Conservation (phyloP, 2,888 invertebrate genomes). For the Drosophila stalkeri region DNA sequence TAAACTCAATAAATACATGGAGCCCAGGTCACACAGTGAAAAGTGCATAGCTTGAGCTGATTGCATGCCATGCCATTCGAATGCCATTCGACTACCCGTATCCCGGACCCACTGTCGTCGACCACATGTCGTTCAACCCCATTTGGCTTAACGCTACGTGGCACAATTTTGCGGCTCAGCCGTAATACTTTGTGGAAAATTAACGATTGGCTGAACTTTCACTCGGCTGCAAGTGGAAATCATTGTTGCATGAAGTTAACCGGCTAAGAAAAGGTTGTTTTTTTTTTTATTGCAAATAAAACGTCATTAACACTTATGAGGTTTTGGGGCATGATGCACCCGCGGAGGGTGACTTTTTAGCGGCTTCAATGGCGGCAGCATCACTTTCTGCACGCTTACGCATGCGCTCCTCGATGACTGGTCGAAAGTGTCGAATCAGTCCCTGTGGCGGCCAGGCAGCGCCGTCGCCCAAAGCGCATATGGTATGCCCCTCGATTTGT, state of each 20-base stretch:
- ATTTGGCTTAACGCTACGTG: constrained; percentile 61
- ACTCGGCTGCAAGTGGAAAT: constrained; percentile 52
- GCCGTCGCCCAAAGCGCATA: constrained; percentile 98
- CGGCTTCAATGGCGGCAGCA: not conserved
- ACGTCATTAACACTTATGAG: constrained; percentile 16
- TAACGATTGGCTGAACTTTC: constrained; percentile 73
- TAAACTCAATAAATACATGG: not conserved
- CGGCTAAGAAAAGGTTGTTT: constrained; percentile 11
- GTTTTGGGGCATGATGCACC: not conserved
- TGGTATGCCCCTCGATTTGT: constrained; percentile 99
- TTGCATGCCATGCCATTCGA: not conserved
- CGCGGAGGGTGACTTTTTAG: not conserved
- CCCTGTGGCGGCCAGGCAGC: constrained; percentile 99
- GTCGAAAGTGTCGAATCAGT: constrained; percentile 97
- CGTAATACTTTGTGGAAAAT: constrained; percentile 43
- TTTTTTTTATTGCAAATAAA: constrained; percentile 37
- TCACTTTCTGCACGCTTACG: constrained; percentile 84
- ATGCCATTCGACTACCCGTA: not conserved
- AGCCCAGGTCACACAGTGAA: not conserved
- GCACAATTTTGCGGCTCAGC: constrained; percentile 54
- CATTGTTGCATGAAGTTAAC: constrained; percentile 63
- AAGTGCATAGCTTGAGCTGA: not conserved
- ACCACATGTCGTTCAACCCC: constrained; percentile 63
- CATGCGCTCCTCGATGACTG: constrained; percentile 95
- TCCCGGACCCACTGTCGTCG: constrained; percentile 24